These are phyloP conservation scores for Osmoderma eremita DNA, from an alignment of 2,888 invertebrate species.

Conservation along the genomic window DNA sequence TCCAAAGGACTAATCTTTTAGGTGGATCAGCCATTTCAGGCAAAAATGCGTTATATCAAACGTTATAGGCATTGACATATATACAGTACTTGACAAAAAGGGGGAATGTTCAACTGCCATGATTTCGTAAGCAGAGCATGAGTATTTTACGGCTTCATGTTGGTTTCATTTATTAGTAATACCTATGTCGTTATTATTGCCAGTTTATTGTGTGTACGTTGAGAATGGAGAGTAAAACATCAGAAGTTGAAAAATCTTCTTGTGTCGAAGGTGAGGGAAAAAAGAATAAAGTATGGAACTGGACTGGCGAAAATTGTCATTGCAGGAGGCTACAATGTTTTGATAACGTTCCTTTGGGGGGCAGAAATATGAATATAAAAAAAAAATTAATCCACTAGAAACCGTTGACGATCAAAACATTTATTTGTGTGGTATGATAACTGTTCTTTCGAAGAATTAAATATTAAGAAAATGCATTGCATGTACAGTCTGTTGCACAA, in stretches of 20 bases:
- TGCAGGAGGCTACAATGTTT: not conserved
- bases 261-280: too few species aligned
- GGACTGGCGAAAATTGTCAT: too few species aligned
- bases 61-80: constrained; percentile 1
- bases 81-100: constrained; percentile 5
- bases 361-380: too few species aligned
- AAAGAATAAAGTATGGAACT: too few species aligned
- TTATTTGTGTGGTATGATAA: not conserved
- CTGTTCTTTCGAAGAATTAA: constrained; percentile 38
- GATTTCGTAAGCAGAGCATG: not conserved
- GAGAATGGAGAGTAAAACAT: too few species aligned
- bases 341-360: not conserved
- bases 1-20: constrained; percentile 6
- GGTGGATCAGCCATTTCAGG: constrained; percentile 4
- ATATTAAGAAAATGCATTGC: constrained; percentile 46
- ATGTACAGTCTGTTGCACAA: too few species aligned
- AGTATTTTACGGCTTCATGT: constrained; percentile 3
- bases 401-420: too few species aligned
- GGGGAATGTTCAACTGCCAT: not conserved
- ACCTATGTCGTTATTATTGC: not conserved
- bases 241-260: too few species aligned
- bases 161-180: not conserved
- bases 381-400: too few species aligned
- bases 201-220: not conserved
- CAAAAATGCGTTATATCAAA: constrained; percentile 9